phyloP scores from a whole-genome alignment of 1,140 invertebrate species.

The Caenorhabditis briggsae region DNA sequence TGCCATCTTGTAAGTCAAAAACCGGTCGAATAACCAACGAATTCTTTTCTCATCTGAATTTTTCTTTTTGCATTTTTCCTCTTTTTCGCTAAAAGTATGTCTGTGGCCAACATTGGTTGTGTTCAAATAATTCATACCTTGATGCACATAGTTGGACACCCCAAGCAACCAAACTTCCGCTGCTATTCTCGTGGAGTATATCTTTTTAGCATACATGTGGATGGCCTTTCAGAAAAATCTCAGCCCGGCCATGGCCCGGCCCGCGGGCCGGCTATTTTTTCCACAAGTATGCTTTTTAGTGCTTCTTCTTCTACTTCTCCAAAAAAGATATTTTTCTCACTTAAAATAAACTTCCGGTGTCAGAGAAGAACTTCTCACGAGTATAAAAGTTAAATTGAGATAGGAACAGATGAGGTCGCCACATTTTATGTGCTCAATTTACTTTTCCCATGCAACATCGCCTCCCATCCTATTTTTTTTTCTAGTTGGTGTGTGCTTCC shows the following conservation, averaged over 20 bases:
- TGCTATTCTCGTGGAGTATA: background rate
- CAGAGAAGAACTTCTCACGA: background rate
- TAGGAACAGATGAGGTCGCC: constrained; percentile 33
- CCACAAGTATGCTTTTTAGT: background rate
- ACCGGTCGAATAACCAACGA: constrained; percentile 33
- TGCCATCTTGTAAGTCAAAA: background rate
- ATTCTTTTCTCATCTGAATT: background rate
- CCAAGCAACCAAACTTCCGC: constrained; percentile 50
- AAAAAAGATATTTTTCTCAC: too few relatives aligned
- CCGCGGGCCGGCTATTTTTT: constrained; percentile 25
- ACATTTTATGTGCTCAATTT: background rate
- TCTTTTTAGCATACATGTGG: too few relatives aligned
- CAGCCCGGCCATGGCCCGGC: too few relatives aligned
- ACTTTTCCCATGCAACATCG: constrained; percentile 31
- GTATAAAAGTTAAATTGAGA: constrained; percentile 44
- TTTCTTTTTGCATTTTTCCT: background rate
- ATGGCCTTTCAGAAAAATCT: too few relatives aligned
- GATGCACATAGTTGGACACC: background rate
- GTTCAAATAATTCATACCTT: constrained; percentile 45
- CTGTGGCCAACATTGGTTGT: background rate
- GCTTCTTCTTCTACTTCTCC: too few relatives aligned
- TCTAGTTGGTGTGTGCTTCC: background rate
- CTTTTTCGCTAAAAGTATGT: constrained; percentile 30
- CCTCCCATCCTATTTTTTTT: background rate
- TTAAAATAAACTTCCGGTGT: constrained; percentile 28